Evolutionary conservation across 2,797 vertebrate genomes (phyloP).

Genomic region (Clarias platycephalus): DNA sequence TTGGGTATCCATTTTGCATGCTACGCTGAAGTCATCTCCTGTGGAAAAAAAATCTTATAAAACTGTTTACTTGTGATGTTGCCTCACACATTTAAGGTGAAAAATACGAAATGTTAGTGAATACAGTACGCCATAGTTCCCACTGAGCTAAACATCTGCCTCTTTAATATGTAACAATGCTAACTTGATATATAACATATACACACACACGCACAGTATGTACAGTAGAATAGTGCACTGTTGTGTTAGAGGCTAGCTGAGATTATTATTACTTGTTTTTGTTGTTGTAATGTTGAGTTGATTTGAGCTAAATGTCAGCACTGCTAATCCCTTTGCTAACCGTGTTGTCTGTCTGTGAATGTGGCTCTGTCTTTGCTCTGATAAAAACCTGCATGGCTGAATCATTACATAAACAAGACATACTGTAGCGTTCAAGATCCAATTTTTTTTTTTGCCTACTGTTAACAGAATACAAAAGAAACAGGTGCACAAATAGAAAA

Average conservation of each 20-base stretch:
- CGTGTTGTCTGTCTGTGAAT: background rate
- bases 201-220: background rate
- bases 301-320: constrained; percentile 67
- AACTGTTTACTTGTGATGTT: background rate
- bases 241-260: constrained; percentile 60
- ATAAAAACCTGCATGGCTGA: background rate
- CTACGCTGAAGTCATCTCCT: background rate
- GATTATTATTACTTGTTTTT: constrained; percentile 50
- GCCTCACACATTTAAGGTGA: background rate
- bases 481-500: no score
- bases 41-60: background rate
- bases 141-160: background rate
- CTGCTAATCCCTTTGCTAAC: constrained; percentile 63
- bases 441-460: background rate
- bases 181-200: background rate
- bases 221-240: constrained; percentile 40
- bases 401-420: background rate
- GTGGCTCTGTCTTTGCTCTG: constrained; percentile 6
- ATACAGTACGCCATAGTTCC: background rate
- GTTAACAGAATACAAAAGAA: no score
- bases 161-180: background rate
- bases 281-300: constrained; percentile 66
- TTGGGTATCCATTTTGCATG: background rate
- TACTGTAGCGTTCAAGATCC: background rate
- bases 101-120: background rate